Percentiles rank a stretch among this genome's conserved stretches.
These are phyloP conservation scores for Trissoscelio sp. DNA, from an alignment of 2,888 invertebrate genomes.

Conservation along the genomic window DNA sequence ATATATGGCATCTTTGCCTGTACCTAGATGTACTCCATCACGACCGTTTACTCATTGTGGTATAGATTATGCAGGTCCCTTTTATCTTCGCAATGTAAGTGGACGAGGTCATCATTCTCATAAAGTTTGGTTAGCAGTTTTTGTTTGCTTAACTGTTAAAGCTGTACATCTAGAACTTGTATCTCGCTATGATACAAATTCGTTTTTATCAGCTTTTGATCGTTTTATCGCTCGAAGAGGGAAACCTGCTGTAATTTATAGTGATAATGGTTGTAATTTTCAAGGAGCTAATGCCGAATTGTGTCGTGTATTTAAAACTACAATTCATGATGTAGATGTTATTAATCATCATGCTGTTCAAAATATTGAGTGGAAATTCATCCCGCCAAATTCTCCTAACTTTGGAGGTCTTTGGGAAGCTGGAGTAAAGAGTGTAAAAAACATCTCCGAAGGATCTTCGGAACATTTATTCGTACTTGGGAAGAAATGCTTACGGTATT, in stretches of 20 bases:
- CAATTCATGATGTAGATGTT: not conserved
- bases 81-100: too few relatives aligned
- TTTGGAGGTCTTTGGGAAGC: not conserved
- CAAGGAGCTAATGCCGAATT: not conserved
- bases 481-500: not conserved
- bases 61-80: too few relatives aligned
- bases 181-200: too few relatives aligned
- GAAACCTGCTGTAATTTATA: not conserved
- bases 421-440: not conserved
- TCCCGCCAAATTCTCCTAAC: not conserved
- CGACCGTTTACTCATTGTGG: too few relatives aligned
- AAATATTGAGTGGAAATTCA: not conserved
- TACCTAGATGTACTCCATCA: too few relatives aligned
- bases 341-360: not conserved
- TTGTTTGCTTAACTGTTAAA: too few relatives aligned
- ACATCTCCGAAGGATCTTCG: not conserved
- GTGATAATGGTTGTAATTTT: not conserved
- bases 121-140: too few relatives aligned
- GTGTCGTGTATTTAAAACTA: not conserved
- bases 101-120: too few relatives aligned
- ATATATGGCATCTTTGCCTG: too few relatives aligned
- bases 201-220: too few relatives aligned
- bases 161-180: too few relatives aligned
- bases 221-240: too few relatives aligned
- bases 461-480: not conserved